Evolutionary conservation across 2,113 vertebrate genomes (phyloP), one percentile per base, ranked within the genome.

Genomic region (Chaenogobius annularis): DNA sequence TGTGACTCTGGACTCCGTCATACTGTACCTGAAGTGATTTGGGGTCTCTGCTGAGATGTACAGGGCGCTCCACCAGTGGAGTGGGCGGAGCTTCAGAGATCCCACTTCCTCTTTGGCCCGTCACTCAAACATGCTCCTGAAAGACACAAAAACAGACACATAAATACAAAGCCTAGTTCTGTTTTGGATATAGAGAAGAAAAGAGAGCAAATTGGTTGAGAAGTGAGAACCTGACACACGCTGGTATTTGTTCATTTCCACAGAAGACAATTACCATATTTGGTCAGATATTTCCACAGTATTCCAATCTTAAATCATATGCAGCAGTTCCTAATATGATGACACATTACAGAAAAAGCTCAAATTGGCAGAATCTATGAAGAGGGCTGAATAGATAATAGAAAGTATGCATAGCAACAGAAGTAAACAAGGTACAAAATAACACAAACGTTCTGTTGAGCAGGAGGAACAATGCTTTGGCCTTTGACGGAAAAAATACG

Each of bases 101-200:
- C 90, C 91, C 90, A 83, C 88, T 85, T 90, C 82, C 81, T 88
- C 75, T 46, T 88, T 72, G 1, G 47, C 62, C 69, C 9, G 83
- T 90, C 85, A 94, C 85, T 93, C 85, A 79, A 77, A 87, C 93
- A 94, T 94, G 74, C 85, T 91, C 85, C 90, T 87, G 79, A 61
- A 80, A 59, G 72, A 70, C 54, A 72, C 2, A 73, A 77, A n/a
- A 83, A 72, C 5, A 82, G 22, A 26, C 22, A 26, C 14, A 64
- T 17, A 66, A 6, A 67, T 37, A 68, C 56, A 43, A 55, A 23
- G 54, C 7, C 15, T 7, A 19, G 19, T 50, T 50, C 15, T 19
- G 47, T 17, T 19, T 7, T 50, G 15, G 15, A 19, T 14, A 17
- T 31, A 31, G 26, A 31, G 26, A 31, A 31, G 26, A 31, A 31